Evolutionary conservation across 1,140 invertebrate species (phyloP).

Genomic region (Papilio machaon): DNA sequence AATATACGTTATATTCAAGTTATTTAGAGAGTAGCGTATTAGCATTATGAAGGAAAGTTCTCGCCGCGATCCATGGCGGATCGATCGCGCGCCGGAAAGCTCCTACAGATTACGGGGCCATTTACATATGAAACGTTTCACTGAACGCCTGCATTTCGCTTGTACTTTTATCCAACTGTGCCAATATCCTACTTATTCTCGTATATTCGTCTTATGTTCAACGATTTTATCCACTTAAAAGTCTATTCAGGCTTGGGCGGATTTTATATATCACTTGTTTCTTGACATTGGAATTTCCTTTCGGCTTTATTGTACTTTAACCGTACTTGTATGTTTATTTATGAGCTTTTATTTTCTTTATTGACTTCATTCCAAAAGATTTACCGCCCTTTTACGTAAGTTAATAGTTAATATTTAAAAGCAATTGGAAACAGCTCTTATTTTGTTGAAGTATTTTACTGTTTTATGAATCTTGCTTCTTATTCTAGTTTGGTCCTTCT

Average conservation of each 20-base stretch:
- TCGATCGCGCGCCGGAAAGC: conserved; percentile 64
- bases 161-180: conserved; percentile 63
- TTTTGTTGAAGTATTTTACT: too few relatives aligned
- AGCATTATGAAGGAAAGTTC: conserved; percentile 64
- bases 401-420: neutral
- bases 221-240: conserved; percentile 49
- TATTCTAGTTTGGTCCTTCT: too few relatives aligned
- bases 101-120: conserved; percentile 72
- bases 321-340: conserved; percentile 36
- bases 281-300: conserved; percentile 40
- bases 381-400: neutral
- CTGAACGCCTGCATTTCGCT: conserved; percentile 67
- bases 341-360: conserved; percentile 23
- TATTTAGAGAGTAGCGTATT: conserved; percentile 42
- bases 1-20: neutral
- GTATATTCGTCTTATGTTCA: conserved; percentile 56
- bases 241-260: conserved; percentile 40
- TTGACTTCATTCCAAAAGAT: conserved; percentile 1
- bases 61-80: conserved; percentile 61
- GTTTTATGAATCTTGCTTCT: too few relatives aligned
- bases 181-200: conserved; percentile 58
- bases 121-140: conserved; percentile 79
- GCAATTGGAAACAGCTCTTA: neutral
- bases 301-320: conserved; percentile 41
- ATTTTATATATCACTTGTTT: conserved; percentile 39